A percentile compares a stretch with the other conserved stretches of the same genome.
phyloP scores from a whole-genome alignment of 1,140 invertebrate genomes.

The Myzus persicae region DNA sequence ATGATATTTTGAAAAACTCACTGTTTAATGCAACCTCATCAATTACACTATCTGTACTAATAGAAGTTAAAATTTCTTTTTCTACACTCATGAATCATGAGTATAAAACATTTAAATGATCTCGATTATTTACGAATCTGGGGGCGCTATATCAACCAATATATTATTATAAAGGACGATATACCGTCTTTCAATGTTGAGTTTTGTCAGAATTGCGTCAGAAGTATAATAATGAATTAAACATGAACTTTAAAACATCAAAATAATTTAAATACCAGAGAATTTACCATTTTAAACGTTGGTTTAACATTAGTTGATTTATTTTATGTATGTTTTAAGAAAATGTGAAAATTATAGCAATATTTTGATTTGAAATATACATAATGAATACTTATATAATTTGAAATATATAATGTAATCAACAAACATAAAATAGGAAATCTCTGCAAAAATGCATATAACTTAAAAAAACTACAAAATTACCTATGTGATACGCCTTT shows the following conservation, averaged over 20 bases:
- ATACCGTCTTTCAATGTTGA: neutral
- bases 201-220: neutral
- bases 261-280: neutral
- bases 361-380: neutral
- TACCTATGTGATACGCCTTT: neutral
- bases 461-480: neutral
- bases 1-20: too few species aligned
- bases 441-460: too few species aligned
- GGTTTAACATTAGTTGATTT: neutral
- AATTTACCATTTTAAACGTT: neutral
- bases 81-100: too few species aligned
- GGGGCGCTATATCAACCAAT: neutral
- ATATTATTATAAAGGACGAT: neutral
- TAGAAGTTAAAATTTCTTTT: too few species aligned
- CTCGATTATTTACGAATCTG: too few species aligned
- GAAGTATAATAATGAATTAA: neutral
- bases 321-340: too few species aligned
- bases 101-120: too few species aligned
- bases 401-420: neutral
- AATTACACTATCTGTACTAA: too few species aligned
- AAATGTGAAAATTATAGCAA: neutral
- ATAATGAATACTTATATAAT: neutral
- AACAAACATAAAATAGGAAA: too few species aligned
- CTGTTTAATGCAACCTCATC: too few species aligned
- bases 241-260: neutral